Evolutionary conservation across 2,888 invertebrate species (phyloP).

Genomic region (Mamestra brassicae): DNA sequence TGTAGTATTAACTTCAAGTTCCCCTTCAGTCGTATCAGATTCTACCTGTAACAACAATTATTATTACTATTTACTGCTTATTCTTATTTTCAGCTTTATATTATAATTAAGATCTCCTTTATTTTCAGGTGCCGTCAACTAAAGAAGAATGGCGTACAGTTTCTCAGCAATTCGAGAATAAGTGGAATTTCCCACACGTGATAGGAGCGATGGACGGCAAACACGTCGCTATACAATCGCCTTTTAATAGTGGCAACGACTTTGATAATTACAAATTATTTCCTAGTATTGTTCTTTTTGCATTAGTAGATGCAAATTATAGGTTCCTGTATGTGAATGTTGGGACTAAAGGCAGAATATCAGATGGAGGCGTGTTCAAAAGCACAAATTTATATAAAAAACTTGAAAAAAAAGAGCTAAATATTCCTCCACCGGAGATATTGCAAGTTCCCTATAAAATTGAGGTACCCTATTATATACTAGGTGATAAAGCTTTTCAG

Average conservation of each 20-base stretch:
- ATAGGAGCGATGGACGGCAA: constrained; percentile 75
- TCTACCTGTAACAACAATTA: constrained; percentile 56
- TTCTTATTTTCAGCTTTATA: constrained; percentile 42
- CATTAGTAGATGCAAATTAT: too few species aligned
- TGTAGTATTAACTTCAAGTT: constrained; percentile 46
- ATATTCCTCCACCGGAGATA: constrained; percentile 40
- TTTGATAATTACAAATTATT: constrained; percentile 71
- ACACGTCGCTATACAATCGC: constrained; percentile 67
- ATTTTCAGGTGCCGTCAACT: constrained; percentile 59
- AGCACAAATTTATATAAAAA: too few species aligned
- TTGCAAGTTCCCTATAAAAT: constrained; percentile 44
- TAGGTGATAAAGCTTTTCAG: constrained; percentile 57
- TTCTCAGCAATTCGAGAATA: constrained; percentile 60
- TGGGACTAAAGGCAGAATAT: too few species aligned
- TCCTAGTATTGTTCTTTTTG: constrained; percentile 39
- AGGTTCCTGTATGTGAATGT: too few species aligned
- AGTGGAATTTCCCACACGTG: constrained; percentile 74
- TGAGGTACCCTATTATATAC: constrained; percentile 49
- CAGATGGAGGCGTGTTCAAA: too few species aligned
- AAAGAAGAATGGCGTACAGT: constrained; percentile 68
- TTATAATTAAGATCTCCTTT: constrained; percentile 38
- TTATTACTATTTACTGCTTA: constrained; percentile 48
- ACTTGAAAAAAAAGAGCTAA: constrained; percentile 28
- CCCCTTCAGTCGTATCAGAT: constrained; percentile 56
- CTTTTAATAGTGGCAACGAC: constrained; percentile 67